Evolutionary conservation across 2,113 vertebrate genomes (phyloP), one percentile per base, ranked within the genome.

Genomic region (Lamprotornis superbus): DNA sequence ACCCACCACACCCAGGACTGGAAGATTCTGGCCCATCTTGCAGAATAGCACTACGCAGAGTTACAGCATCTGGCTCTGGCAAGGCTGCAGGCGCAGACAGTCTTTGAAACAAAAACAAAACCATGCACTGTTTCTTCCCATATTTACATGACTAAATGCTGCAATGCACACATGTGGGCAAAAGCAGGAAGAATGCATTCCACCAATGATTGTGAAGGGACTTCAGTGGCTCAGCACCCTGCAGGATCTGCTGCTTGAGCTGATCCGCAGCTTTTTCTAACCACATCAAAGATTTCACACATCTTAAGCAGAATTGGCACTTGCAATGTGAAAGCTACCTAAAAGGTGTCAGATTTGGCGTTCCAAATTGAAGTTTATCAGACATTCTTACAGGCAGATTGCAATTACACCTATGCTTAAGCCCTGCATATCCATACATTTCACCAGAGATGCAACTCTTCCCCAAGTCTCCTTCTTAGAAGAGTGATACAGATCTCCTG

Each of bases 1-100:
- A 94, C 91, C 94, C 96, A 94, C 96, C 95, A 94, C 95, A 82
- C 96, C 96, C 96, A 91, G 65, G 37, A 85, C 94, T 95, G 94
- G 91, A 94, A 95, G 94, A 95, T 95, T 95, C 93, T 95, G 94
- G 95, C 95, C 96, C 93, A 75, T 96, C 65, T 75, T 71, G 87
- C 77, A 67, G 86, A 80, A 79, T 91, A 91, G 89, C 42, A 23
- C 89, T 94, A 27, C 67, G 95, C 68, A 56, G 94, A 89, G 73
- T 96, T 95, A 91, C 76, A 93, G 91, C 89, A 76, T 94, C 89
- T 97, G 96, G 93, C 91, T 95, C 92, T 97, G 95, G 83, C 89
- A 89, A 94, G 91, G 92, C 93, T 89, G 91, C 83, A 95, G 87
- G 91, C 93, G 82, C 74, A 93, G 89, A 35, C 75, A 42, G 86